These are phyloP conservation scores for Periparus ater DNA, from an alignment of 2,797 vertebrate genomes.

Conservation along the genomic window DNA sequence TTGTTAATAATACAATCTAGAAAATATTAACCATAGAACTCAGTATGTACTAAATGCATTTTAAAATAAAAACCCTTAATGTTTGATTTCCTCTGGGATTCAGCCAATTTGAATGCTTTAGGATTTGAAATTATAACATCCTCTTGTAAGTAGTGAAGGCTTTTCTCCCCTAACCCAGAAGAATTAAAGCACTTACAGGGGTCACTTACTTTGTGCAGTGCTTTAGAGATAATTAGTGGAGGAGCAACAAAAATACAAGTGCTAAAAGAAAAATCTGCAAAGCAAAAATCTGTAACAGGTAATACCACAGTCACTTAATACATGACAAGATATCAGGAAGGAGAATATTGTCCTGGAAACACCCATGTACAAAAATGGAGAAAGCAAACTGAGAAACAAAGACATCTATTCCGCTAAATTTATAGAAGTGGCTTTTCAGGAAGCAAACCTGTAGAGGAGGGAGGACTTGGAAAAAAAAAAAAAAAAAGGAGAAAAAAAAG, in stretches of 20 bases:
- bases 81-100: conserved; percentile 21
- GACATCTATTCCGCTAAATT: not conserved
- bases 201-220: conserved; percentile 20
- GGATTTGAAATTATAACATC: conserved; percentile 28
- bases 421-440: conserved; percentile 2
- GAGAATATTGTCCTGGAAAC: not conserved
- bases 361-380: not conserved
- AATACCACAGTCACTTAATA: not conserved
- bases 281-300: conserved; percentile 1
- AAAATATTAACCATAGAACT: not conserved
- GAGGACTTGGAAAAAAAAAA: not conserved
- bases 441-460: conserved; percentile 12
- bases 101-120: conserved; percentile 23
- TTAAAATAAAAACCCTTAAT: not conserved
- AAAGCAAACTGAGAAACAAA: conserved; percentile 5
- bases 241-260: not conserved
- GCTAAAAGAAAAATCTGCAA: conserved; percentile 36
- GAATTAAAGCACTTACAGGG: conserved; percentile 35
- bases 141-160: not conserved
- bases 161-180: not conserved
- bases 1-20: not conserved
- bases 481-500: not conserved
- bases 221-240: conserved; percentile 11
- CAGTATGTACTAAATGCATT: not conserved
- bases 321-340: not conserved